Conservation (phyloP, 2,113 vertebrate species). For the Microtus pennsylvanicus region DNA sequence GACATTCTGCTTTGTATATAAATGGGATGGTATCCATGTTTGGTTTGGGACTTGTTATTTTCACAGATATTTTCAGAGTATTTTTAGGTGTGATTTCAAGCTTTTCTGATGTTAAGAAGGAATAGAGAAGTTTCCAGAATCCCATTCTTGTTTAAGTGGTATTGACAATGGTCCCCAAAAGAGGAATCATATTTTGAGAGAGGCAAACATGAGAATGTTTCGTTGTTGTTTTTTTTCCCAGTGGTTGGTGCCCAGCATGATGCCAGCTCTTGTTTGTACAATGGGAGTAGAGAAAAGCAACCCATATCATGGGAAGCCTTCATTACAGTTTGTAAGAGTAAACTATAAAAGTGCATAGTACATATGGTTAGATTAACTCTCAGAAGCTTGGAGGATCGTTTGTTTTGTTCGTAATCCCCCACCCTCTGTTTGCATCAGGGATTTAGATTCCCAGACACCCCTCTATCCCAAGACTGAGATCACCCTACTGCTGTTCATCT, state of each 20-base stretch:
- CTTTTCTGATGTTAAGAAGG: background rate
- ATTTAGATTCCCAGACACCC: background rate
- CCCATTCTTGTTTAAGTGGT: background rate
- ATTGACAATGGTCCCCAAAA: background rate
- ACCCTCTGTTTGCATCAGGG: rapidly evolving
- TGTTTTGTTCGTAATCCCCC: background rate
- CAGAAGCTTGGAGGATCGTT: background rate
- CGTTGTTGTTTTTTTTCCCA: background rate
- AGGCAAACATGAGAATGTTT: background rate
- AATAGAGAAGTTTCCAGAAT: background rate
- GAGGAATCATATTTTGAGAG: slow-evolving; percentile 24
- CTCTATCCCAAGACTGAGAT: background rate
- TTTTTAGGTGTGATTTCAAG: slow-evolving; percentile 39
- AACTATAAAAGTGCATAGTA: background rate
- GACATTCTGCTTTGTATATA: background rate
- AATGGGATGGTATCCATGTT: background rate
- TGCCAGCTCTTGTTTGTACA: slow-evolving; percentile 2
- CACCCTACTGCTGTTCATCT: background rate
- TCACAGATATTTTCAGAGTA: background rate
- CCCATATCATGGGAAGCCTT: background rate
- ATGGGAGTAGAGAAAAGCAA: background rate
- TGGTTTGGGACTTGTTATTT: background rate
- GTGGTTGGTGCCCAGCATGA: background rate
- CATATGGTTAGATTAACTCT: background rate
- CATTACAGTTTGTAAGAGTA: background rate